Conservation (phyloP, 1,140 invertebrate species). For the Nephila pilipes region DNA sequence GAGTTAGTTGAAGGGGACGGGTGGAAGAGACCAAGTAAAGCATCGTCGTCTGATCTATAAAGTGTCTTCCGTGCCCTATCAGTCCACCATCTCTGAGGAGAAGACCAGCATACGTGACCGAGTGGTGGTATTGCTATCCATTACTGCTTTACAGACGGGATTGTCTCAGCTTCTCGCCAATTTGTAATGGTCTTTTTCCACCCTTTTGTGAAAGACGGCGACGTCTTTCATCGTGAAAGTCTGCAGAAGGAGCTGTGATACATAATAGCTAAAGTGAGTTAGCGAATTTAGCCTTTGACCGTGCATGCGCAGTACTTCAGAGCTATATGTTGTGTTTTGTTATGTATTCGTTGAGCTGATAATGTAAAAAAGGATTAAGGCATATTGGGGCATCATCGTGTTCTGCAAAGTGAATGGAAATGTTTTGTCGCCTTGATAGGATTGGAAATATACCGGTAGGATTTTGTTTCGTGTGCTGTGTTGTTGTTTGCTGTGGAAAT, state of each 20-base stretch:
- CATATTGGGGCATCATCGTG: neutral
- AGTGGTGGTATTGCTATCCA: slow-evolving; percentile 26
- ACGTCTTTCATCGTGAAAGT: neutral
- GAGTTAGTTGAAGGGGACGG: neutral
- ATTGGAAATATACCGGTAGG: no score
- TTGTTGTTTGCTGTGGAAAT: no score
- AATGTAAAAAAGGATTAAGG: neutral
- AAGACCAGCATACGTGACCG: slow-evolving; percentile 24
- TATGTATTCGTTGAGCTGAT: neutral
- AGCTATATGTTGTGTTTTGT: neutral
- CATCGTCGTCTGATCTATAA: neutral
- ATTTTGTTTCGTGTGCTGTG: no score
- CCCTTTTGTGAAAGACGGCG: neutral
- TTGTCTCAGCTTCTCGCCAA: neutral
- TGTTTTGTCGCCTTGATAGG: neutral
- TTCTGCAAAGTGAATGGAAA: neutral
- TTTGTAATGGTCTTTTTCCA: neutral
- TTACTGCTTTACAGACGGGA: neutral
- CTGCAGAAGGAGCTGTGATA: neutral
- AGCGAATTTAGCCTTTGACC: neutral
- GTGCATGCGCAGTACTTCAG: neutral
- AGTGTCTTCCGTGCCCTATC: slow-evolving; percentile 45
- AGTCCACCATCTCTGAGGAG: neutral
- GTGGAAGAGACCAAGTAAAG: neutral
- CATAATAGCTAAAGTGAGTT: neutral